Evolutionary conservation across 2,888 invertebrate genomes (phyloP), one percentile per base, ranked within the genome.

Genomic region (Apamea sordens): DNA sequence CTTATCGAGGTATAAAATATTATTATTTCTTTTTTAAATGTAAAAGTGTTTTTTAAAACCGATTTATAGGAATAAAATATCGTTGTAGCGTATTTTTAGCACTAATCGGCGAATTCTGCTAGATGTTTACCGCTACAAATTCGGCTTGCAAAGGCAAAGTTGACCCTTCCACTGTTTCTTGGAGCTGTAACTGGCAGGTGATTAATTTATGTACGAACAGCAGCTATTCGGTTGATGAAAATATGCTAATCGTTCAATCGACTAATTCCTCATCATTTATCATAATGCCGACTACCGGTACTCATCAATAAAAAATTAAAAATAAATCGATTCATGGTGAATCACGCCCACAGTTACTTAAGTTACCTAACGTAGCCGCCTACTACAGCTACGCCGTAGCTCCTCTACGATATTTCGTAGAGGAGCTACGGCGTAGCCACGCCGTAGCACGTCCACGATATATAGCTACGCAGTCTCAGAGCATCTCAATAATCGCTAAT

Each of bases 401-500:
- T 5, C 50, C 21, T 53, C 50, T 53, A 53, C 50, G 7, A 53
- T 21, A 21, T 53, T n/a, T n/a, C n/a, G n/a, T n/a, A n/a, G n/a
- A n/a, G n/a, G n/a, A n/a, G n/a, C n/a, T n/a, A n/a, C n/a, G n/a
- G n/a, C n/a, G 0, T 53, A 53, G 78, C 83, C 75, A 86, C 76
- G 72, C 59, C 86, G 88, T 89, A 89, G 88, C 79, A 82, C 71
- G 3, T 71, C 84, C 86, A 85, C 84, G 77, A 73, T 56, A 64
- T 63, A 36, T 59, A 71, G 69, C 73, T 50, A 80, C 77, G 77
- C 65, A 68, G 68, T 61, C 63, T 32, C 72, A 36, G 65, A 77
- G 77, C 77, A 79, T 82, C 80, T 85, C 83, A 86, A 87, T 88
- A 80, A 89, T 83, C 84, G 84, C 87, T 89, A 90, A 89, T 87